Evolutionary conservation across 1,140 invertebrate genomes (phyloP).

Genomic region (Drosophila nikananu): DNA sequence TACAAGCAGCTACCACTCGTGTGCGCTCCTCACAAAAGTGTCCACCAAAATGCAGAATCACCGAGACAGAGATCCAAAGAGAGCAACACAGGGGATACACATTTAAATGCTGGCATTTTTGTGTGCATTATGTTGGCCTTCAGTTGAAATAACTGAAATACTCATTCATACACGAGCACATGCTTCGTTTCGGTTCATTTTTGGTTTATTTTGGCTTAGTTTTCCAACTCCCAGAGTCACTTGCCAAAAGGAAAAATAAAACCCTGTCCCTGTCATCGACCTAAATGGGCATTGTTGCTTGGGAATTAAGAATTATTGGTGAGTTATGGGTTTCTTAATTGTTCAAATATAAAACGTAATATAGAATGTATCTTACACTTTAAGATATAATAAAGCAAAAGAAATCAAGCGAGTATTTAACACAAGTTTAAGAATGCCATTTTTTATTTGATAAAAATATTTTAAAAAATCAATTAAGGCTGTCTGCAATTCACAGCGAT

Average conservation of each 20-base stretch:
- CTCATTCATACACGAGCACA: conserved; percentile 9
- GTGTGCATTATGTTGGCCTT: conserved; percentile 43
- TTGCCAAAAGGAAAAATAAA: not conserved
- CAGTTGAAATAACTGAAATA: conserved; percentile 42
- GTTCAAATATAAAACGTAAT: not conserved
- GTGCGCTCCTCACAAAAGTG: conserved; percentile 38
- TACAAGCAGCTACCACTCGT: conserved; percentile 54
- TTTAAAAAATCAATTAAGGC: no score
- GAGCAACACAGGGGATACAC: conserved; percentile 6
- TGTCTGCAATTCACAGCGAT: not conserved
- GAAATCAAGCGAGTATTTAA: no score
- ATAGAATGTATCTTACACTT: no score
- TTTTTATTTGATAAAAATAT: no score
- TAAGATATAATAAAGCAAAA: no score
- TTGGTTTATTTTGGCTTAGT: conserved; percentile 30
- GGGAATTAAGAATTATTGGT: conserved; percentile 5
- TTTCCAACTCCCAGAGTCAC: not conserved
- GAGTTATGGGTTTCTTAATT: conserved; percentile 14
- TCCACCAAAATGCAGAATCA: conserved; percentile 14
- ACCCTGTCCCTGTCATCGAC: not conserved
- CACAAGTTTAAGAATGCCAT: no score
- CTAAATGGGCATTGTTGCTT: conserved; percentile 10
- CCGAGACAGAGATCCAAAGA: not conserved
- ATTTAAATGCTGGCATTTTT: conserved; percentile 40
- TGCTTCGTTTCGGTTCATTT: conserved; percentile 17